phyloP scores from a whole-genome alignment of 2,888 invertebrate species.

The Mesorhabditis spiculigera region DNA sequence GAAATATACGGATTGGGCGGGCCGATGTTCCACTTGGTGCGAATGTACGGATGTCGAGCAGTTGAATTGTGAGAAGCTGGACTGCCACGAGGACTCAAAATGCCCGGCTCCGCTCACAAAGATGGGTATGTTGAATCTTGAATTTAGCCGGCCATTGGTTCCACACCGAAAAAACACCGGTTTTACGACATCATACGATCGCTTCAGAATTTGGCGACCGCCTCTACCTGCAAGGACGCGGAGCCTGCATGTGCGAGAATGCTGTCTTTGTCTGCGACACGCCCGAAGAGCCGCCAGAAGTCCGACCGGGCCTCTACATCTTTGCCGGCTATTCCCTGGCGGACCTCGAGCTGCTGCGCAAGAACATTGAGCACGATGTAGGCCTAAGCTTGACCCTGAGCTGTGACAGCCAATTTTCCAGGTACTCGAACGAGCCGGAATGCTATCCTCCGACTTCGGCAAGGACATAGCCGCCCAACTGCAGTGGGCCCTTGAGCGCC shows the following conservation, averaged over 20 bases:
- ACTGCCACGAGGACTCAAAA: constrained; percentile 38
- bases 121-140: constrained; percentile 23
- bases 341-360: constrained; percentile 41
- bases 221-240: constrained; percentile 48
- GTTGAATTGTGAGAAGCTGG: constrained; percentile 38
- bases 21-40: constrained; percentile 53
- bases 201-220: constrained; percentile 50
- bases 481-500: constrained; percentile 48
- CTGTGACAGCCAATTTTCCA: neutral
- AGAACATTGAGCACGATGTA: constrained; percentile 37
- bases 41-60: constrained; percentile 42
- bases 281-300: constrained; percentile 35
- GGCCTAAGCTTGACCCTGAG: neutral
- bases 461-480: constrained; percentile 48
- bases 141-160: neutral
- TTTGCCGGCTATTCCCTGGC: constrained; percentile 43
- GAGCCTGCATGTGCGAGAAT: constrained; percentile 51
- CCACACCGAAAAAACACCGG: neutral
- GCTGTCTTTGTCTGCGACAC: constrained; percentile 51
- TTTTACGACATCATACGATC: neutral
- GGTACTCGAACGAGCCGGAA: constrained; percentile 42
- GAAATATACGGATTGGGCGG: constrained; percentile 45
- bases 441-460: constrained; percentile 31
- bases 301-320: constrained; percentile 43
- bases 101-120: constrained; percentile 45